Evolutionary conservation across 1,140 invertebrate genomes (phyloP).

Genomic region (Coenobita brevimanus): DNA sequence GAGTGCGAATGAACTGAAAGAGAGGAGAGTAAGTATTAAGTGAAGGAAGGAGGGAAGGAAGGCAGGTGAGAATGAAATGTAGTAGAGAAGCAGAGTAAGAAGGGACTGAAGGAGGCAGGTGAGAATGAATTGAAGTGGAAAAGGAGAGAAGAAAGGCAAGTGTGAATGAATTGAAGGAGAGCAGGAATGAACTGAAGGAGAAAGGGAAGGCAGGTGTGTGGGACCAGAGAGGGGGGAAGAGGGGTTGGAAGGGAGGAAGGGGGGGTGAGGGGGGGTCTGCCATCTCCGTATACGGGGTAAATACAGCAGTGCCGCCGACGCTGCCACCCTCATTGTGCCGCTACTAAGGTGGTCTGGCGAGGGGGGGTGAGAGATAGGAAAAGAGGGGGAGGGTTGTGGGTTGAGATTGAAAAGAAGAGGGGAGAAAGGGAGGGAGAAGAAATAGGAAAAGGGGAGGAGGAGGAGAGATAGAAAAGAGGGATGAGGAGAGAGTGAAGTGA

Average conservation of each 20-base stretch:
- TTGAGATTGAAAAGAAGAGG: too few species aligned
- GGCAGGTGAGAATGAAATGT: neutral
- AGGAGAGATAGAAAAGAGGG: neutral
- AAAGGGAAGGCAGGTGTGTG: neutral
- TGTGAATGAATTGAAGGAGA: neutral
- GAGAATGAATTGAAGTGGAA: too few species aligned
- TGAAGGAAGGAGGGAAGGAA: slow-evolving; percentile 6
- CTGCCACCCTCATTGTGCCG: too few species aligned
- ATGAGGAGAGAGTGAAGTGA: neutral
- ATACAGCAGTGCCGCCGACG: too few species aligned
- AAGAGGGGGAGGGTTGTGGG: neutral
- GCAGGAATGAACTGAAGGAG: neutral
- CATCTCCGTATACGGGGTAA: too few species aligned
- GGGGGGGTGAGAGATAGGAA: neutral
- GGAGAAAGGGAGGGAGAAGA: neutral
- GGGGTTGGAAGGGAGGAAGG: neutral
- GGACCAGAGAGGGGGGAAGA: neutral
- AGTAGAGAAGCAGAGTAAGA: neutral
- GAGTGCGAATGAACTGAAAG: neutral
- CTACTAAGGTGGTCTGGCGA: too few species aligned
- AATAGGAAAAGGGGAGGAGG: neutral
- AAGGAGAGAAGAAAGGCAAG: neutral
- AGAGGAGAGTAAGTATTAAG: neutral
- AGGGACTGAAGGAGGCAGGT: neutral
- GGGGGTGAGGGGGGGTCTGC: too few species aligned